Percentiles rank a stretch among this genome's conserved stretches.
phyloP scores from a whole-genome alignment of 2,888 invertebrate species.

The Parascotia fuliginaria region DNA sequence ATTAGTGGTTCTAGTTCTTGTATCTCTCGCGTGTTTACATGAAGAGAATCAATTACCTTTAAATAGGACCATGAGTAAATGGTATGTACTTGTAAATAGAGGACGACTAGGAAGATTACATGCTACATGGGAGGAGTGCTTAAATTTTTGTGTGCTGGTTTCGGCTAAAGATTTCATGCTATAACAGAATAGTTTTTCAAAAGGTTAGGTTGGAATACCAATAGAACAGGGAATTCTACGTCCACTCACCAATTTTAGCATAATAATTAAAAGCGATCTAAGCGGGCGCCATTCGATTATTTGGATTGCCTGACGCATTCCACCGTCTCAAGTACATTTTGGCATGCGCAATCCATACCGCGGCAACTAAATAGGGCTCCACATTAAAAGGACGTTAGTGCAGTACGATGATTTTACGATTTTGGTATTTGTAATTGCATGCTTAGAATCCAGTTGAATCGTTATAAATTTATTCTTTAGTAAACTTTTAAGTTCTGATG shows the following conservation, averaged over 20 bases:
- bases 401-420: constrained; percentile 23
- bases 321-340: constrained; percentile 50
- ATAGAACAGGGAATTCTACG: constrained; percentile 53
- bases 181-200: constrained; percentile 25
- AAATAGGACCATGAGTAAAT: no score
- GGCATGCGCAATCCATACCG: constrained; percentile 66
- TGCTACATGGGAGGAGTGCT: constrained; percentile 46
- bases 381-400: constrained; percentile 49
- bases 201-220: constrained; percentile 23
- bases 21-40: no score
- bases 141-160: constrained; percentile 34
- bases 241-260: constrained; percentile 63
- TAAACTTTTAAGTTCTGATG: no score
- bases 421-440: constrained; percentile 15
- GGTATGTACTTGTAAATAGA: no score
- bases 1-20: no score
- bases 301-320: constrained; percentile 67
- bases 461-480: no score
- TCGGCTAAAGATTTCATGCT: constrained; percentile 46
- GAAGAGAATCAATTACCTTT: no score
- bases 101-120: constrained; percentile 30
- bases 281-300: constrained; percentile 57
- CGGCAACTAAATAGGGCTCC: constrained; percentile 29
- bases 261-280: constrained; percentile 38
- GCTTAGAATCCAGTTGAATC: not conserved